These are phyloP conservation scores for Pemphigus obesinymphae DNA, from an alignment of 1,140 invertebrate genomes.

Conservation along the genomic window DNA sequence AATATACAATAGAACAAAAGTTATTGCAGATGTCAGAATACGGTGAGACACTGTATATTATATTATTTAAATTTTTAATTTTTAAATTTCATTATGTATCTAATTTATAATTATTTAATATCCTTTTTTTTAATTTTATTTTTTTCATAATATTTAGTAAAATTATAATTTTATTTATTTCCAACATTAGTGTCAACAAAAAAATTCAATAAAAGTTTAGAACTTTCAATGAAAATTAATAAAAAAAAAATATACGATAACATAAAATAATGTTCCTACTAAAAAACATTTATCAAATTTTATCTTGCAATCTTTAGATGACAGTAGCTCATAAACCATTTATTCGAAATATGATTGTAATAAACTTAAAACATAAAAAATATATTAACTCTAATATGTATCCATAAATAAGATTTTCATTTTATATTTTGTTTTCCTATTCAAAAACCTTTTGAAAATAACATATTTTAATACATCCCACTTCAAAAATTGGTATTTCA, in stretches of 20 bases:
- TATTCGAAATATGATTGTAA: slow-evolving; percentile 13
- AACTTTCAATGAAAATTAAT: background rate
- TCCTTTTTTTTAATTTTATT: too few relatives aligned
- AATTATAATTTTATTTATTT: too few relatives aligned
- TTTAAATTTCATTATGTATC: too few relatives aligned
- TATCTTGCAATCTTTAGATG: background rate
- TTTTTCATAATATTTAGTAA: too few relatives aligned
- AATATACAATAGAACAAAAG: too few relatives aligned
- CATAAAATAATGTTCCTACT: background rate
- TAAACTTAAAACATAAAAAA: slow-evolving; percentile 2
- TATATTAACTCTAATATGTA: background rate
- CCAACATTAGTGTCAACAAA: too few relatives aligned
- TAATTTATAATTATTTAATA: too few relatives aligned
- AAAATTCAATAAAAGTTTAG: background rate
- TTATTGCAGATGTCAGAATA: too few relatives aligned
- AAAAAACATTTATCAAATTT: background rate
- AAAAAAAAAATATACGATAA: background rate
- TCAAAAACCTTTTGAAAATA: background rate
- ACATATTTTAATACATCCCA: background rate
- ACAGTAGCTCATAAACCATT: background rate
- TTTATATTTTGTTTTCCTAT: background rate
- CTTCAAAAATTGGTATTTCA: too few relatives aligned
- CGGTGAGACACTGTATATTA: too few relatives aligned
- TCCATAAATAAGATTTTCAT: slow-evolving; percentile 18
- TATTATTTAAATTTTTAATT: too few relatives aligned